A percentile compares a stretch with the other conserved stretches of the same genome.
Conservation (phyloP, 2,797 vertebrate species). For the Pelobates cultripes region DNA sequence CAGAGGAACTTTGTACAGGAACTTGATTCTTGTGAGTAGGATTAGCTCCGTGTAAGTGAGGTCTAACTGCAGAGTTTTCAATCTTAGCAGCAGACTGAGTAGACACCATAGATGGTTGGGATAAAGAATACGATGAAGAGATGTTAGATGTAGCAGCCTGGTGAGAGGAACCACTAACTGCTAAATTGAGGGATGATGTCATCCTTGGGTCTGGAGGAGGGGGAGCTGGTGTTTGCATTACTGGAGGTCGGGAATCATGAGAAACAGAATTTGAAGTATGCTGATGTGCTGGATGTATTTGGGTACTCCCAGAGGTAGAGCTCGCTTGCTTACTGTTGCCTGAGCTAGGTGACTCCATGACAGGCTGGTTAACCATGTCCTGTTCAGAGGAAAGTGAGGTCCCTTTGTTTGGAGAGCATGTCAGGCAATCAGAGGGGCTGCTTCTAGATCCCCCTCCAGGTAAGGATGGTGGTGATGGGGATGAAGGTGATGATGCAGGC, state of each 20-base stretch:
- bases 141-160: conserved; percentile 62
- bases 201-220: conserved; percentile 74
- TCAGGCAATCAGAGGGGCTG: conserved; percentile 71
- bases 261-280: conserved; percentile 70
- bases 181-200: conserved; percentile 71
- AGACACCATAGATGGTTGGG: conserved; percentile 68
- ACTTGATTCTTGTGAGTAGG: conserved; percentile 71
- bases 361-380: conserved; percentile 68
- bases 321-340: conserved; percentile 64
- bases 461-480: conserved; percentile 77
- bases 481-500: conserved; percentile 76
- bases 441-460: conserved; percentile 68
- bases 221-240: conserved; percentile 76
- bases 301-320: conserved; percentile 64
- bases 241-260: conserved; percentile 72
- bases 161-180: conserved; percentile 67
- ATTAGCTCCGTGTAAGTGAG: conserved; percentile 66
- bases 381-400: conserved; percentile 64
- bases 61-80: conserved; percentile 71
- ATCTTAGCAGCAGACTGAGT: conserved; percentile 72
- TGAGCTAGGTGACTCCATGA: conserved; percentile 61
- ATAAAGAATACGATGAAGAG: conserved; percentile 68
- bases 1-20: conserved; percentile 72
- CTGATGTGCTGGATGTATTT: conserved; percentile 70
- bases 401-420: conserved; percentile 74